phyloP scores from a whole-genome alignment of 2,797 vertebrate species.

The Hyperoplus lanceolatus region DNA sequence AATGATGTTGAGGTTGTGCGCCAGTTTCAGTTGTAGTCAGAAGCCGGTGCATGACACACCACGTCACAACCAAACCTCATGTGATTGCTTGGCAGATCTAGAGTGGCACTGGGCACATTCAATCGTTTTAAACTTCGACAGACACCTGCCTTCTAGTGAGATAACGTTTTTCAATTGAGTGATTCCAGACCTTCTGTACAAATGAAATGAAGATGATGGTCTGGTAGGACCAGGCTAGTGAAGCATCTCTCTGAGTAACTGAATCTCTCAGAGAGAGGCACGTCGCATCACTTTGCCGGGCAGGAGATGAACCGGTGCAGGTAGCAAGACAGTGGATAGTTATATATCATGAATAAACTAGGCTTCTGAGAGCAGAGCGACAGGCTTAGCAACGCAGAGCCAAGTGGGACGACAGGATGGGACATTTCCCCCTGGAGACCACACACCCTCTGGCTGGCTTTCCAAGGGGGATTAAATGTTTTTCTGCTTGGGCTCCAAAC shows the following conservation, averaged over 20 bases:
- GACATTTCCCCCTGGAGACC: conserved; percentile 58
- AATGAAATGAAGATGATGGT: no score
- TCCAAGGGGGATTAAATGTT: conserved; percentile 90
- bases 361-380: conserved; percentile 70
- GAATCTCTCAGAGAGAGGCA: conserved; percentile 83
- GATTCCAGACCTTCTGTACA: no score
- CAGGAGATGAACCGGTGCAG: conserved; percentile 64
- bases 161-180: no score
- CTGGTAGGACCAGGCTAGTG: no score
- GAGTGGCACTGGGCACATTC: no score
- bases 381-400: conserved; percentile 37
- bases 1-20: no score
- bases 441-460: conserved; percentile 84
- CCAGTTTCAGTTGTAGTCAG: no score
- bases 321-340: conserved; percentile 68
- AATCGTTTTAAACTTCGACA: no score
- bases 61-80: no score
- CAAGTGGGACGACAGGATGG: conserved; percentile 38
- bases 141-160: no score
- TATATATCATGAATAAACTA: conserved; percentile 86
- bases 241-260: conserved; percentile 88
- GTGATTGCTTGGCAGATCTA: no score
- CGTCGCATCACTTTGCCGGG: conserved; percentile 86
- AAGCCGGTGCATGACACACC: no score
- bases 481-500: conserved; percentile 82